Base-by-base conservation (phyloP, 2,888 invertebrate genomes). In the Cataglyphis rosenhaueri region DNA sequence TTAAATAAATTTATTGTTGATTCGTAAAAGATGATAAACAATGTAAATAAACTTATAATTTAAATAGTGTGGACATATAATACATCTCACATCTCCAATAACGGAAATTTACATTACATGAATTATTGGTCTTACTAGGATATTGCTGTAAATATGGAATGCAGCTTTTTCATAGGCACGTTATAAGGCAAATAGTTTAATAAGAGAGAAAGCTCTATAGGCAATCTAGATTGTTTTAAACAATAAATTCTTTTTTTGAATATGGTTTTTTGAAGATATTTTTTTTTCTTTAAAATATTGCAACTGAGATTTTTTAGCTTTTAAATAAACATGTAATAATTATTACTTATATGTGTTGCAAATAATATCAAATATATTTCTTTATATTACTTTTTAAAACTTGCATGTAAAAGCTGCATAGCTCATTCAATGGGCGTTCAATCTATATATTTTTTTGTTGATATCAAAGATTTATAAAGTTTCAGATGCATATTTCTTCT, bases 131-230 rank as follows among this genome's bases (percentile, higher is more conserved):
- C 61, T 81, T 61, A 55, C 38, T 65, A 38, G 38, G 61, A n/a
- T 61, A 62, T 83, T 81, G 18, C 41, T 66, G 59, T 83, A 57
- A 61, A 57, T 74, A 82, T 59, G 81, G 73, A 86, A 90, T 90
- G 87, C 88, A 90, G 87, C 90, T 87, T 84, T 86, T 75, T 82
- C 70, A 79, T 79, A 90, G 87, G 86, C 84, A 90, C 87, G 44
- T 82, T 83, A 48, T 82, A 88, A 86, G 85, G 84, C 84, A 82
- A 86, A 84, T 83, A 62, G 38, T 86, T 66, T 65, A 75, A 78
- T 41, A 38, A 83, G n/a, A 32, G 32, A 32, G 32, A 79, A 59
- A 59, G 41, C 25, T 52, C n/a, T 12, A 3, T 48, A 55, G 55
- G 10, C 15, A 57, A 64, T 62, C 4, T 52, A 48, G 10, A 59